These are phyloP conservation scores for Andricus curvator DNA, from an alignment of 2,888 invertebrate species.

Conservation along the genomic window DNA sequence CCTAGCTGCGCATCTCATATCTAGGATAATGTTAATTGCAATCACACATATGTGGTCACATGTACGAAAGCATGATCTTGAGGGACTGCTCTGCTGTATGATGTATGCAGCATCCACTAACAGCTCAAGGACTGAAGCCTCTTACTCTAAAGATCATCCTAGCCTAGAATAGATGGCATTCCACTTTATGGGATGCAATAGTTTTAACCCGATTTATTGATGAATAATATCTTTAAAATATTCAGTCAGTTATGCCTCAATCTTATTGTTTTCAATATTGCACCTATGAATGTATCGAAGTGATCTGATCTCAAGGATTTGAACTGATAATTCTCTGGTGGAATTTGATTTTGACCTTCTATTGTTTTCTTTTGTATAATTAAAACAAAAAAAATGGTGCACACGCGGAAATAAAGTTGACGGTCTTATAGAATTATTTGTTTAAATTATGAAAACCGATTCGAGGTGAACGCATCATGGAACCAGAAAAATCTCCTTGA, in stretches of 20 bases:
- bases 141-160: conserved; percentile 30
- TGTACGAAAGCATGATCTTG: conserved; percentile 18
- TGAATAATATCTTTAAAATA: neutral
- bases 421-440: too few relatives aligned
- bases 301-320: neutral
- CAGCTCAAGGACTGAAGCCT: conserved; percentile 24
- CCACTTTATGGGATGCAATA: neutral
- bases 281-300: too few relatives aligned
- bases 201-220: neutral
- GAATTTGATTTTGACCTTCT: too few relatives aligned
- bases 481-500: too few relatives aligned
- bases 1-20: conserved; percentile 24
- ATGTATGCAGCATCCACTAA: neutral
- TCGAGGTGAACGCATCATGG: too few relatives aligned
- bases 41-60: conserved; percentile 14
- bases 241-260: neutral
- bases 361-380: too few relatives aligned
- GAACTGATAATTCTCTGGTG: neutral
- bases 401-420: too few relatives aligned
- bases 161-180: conserved; percentile 12
- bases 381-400: too few relatives aligned
- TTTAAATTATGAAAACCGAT: too few relatives aligned
- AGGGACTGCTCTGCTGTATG: conserved; percentile 12
- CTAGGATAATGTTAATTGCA: conserved; percentile 38
- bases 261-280: neutral